These are phyloP conservation scores for Karalla daura DNA, from an alignment of 2,797 vertebrate genomes.

Conservation along the genomic window DNA sequence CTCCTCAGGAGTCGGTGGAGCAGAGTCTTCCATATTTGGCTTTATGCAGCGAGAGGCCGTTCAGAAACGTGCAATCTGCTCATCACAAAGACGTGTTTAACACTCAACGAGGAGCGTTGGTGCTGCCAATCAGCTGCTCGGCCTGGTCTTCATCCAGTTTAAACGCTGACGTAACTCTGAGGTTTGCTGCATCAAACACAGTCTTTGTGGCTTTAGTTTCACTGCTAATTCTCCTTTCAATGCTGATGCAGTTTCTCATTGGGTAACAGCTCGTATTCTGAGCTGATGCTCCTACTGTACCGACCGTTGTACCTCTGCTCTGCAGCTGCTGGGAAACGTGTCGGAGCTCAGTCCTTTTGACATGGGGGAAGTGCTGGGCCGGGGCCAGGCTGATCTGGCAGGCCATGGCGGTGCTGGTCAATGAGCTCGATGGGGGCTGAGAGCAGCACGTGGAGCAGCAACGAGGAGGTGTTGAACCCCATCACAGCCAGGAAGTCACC, in stretches of 20 bases:
- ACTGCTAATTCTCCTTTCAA: conserved; percentile 1
- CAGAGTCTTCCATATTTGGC: conserved; percentile 64
- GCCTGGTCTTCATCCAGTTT: conserved; percentile 33
- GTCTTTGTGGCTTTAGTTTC: conserved; percentile 7
- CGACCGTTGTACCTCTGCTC: conserved; percentile 15
- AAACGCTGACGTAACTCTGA: conserved; percentile 23
- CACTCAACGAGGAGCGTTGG: conserved; percentile 30
- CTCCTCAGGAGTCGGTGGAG: conserved; percentile 31
- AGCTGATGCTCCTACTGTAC: not conserved
- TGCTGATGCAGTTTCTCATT: not conserved
- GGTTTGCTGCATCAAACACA: conserved; percentile 22
- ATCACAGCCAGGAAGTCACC: too few species aligned
- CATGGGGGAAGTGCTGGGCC: too few species aligned
- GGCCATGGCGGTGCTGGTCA: conserved; percentile 17
- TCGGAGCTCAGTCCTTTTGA: too few species aligned
- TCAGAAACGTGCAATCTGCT: not conserved
- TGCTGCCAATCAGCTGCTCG: conserved; percentile 46
- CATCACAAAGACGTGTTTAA: not conserved
- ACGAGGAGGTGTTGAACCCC: too few species aligned
- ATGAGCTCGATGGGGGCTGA: conserved; percentile 6
- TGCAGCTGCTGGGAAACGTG: conserved; percentile 1
- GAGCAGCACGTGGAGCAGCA: not conserved
- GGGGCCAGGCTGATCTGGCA: too few species aligned
- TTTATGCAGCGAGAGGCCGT: conserved; percentile 13
- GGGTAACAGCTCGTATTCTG: conserved; percentile 6